These are phyloP conservation scores for Solenodon paradoxus DNA, from an alignment of 2,113 vertebrate species.

Conservation along the genomic window DNA sequence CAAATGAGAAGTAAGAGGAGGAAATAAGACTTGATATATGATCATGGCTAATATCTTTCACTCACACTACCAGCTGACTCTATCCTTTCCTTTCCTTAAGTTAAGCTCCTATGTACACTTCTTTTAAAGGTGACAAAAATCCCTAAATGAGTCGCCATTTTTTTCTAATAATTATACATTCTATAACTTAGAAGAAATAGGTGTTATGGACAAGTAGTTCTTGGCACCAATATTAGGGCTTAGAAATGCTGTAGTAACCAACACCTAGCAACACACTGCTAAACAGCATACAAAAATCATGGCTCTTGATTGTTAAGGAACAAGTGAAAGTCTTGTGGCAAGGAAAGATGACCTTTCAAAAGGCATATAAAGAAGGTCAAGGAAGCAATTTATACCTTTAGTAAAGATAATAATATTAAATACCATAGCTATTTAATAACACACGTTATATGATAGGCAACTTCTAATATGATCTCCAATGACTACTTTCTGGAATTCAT, in stretches of 20 bases:
- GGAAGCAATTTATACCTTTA: neutral
- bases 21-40: neutral
- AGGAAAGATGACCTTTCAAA: neutral
- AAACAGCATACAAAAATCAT: constrained; percentile 46
- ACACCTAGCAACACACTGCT: neutral
- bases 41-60: neutral
- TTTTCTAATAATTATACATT: neutral
- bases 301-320: constrained; percentile 46
- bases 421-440: neutral
- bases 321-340: neutral
- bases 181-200: neutral
- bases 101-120: neutral
- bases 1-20: neutral
- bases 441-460: neutral
- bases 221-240: neutral
- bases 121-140: neutral
- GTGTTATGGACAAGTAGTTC: neutral
- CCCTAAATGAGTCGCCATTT: neutral
- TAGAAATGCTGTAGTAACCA: neutral
- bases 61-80: neutral
- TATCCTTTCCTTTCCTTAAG: neutral
- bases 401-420: neutral
- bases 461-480: neutral
- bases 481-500: neutral
- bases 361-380: neutral